Conservation (phyloP, 1,140 invertebrate species). For the Odontomachus brunneus region DNA sequence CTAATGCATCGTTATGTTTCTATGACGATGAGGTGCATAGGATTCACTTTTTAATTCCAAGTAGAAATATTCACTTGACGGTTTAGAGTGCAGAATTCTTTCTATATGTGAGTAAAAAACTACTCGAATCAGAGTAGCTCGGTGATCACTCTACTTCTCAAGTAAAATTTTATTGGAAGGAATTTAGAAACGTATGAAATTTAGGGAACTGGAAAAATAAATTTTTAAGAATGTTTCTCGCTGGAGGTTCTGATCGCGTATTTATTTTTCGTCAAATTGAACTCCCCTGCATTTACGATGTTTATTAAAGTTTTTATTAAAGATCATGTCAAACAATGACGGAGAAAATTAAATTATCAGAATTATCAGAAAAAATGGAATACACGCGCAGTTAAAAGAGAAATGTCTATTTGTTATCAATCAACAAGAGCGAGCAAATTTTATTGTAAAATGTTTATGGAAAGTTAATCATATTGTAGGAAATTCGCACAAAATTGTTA, state of each 20-base stretch:
- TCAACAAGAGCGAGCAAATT: neutral
- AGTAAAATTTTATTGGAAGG: too few species aligned
- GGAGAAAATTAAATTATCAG: neutral
- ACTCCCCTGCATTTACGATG: neutral
- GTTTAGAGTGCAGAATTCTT: too few species aligned
- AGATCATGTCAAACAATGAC: neutral
- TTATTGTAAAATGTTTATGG: neutral
- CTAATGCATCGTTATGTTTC: too few species aligned
- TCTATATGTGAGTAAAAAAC: too few species aligned
- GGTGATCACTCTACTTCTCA: too few species aligned
- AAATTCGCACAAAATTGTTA: neutral
- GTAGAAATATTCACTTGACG: too few species aligned
- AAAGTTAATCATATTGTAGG: conserved; percentile 13
- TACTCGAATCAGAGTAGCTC: too few species aligned
- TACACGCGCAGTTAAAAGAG: too few species aligned
- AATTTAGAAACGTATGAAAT: too few species aligned
- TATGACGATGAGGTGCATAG: too few species aligned
- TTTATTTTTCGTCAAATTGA: conserved; percentile 26
- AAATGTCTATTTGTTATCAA: neutral
- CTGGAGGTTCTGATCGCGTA: neutral
- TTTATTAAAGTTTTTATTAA: neutral
- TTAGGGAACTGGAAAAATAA: neutral
- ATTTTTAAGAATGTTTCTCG: neutral
- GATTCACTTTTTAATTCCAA: too few species aligned
- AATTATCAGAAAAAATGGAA: conserved; percentile 3